Conservation (phyloP, 2,888 invertebrate species). For the Chloromyia formosa region DNA sequence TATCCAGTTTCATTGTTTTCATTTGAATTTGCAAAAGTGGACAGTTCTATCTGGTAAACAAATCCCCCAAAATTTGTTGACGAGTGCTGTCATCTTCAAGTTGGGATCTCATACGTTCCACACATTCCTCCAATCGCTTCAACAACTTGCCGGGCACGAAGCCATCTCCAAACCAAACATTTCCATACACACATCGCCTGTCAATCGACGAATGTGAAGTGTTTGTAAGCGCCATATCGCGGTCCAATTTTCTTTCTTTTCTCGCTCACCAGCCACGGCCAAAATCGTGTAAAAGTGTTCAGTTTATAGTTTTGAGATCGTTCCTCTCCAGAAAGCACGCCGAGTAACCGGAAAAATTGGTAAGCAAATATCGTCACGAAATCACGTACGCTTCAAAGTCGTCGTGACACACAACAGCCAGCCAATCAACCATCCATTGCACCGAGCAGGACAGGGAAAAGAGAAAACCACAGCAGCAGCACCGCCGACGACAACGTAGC, state of each 20-base stretch:
- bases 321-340: background rate
- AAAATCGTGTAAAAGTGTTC: conserved; percentile 13
- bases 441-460: conserved; percentile 16
- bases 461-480: conserved; percentile 32
- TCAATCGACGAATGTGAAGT: conserved; percentile 33
- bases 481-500: background rate
- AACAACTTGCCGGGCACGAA: background rate
- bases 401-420: background rate
- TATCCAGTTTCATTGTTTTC: no score
- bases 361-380: conserved; percentile 20
- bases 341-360: conserved; percentile 26
- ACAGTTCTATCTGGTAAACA: no score
- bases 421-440: no score
- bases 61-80: no score
- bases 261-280: background rate
- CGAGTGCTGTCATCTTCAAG: no score
- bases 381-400: conserved; percentile 27
- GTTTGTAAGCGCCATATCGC: conserved; percentile 42
- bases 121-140: background rate
- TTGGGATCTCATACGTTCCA: no score
- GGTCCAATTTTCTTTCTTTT: background rate
- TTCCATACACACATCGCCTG: conserved; percentile 18
- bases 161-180: conserved; percentile 6
- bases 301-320: background rate
- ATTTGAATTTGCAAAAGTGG: no score